Base-by-base conservation (phyloP, 2,113 vertebrate species). In the Diadophis punctatus region DNA sequence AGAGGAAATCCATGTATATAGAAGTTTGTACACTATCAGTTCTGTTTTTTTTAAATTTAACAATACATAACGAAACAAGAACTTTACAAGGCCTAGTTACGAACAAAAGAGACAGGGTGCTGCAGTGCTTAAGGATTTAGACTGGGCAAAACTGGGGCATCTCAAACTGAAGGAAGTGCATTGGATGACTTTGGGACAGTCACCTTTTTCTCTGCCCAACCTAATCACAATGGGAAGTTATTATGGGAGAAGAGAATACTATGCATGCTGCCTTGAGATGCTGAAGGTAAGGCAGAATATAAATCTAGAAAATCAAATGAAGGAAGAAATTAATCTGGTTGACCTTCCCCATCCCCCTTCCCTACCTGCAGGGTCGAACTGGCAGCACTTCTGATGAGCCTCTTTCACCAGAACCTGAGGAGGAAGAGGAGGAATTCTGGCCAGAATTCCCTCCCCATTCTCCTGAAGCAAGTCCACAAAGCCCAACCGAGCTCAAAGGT, bases 381-480 rank as follows among this genome's bases (percentile, higher is more conserved):
- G 1, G 90, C 93, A 92, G 63, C 22, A 91, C 0, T 63, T 92
- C 93, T 90, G 88, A 92, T 95, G 94, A 95, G 4, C 94, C 95
- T 39, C 85, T 96, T 93, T 96, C 95, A 56, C 91, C 93, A 91
- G 95, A 90, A 93, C 87, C 34, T 90, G 94, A 63, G 2, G 95
- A 90, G n/a, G 95, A 90, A 48, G 74, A 48, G 0, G 92, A 96
- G 0, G 93, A 96, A 92, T 93, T 85, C 68, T 96, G 96, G 96
- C 94, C 94, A 0, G 95, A 96, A 93, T 94, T 95, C 48, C 34
- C 84, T 46, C 95, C 97, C 55, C 93, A 95, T 91, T 96, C 94
- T 1, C 95, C 97, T 0, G 95, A 96, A 1, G 95, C 92, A 5
- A 96, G 93, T 90, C 94, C 91, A 0, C 93, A 96, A 92, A 97